Base-by-base conservation (phyloP, 2,113 vertebrate species). In the Micromys minutus region DNA sequence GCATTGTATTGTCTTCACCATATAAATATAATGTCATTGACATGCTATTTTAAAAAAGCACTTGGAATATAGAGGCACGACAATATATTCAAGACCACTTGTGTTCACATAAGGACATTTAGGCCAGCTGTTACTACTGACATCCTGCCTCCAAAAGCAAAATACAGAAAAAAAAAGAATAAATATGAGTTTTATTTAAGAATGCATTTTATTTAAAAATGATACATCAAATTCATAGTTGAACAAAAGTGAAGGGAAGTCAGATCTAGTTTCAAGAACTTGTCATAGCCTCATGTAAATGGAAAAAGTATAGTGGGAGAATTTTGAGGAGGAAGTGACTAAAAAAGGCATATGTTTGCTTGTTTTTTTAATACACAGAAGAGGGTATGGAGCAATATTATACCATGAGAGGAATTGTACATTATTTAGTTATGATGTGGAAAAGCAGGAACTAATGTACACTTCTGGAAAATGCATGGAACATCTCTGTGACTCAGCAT, bases 311-410 rank as follows among this genome's bases (percentile, higher is more conserved):
- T 24, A 47, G 19, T 57, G 36, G 29, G 67, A 83, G 9, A 57
- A 34, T 24, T n/a, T 79, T 3, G 1, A 8, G 31, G n/a, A 19
- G 4, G 5, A 24, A 26, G 4, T 29, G 10, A 47, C 1, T 36
- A 3, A 21, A 74, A 7, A 87, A 93, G 74, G 39, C 36, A 7
- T 4, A 26, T n/a, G 6, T 2, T 89, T n/a, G n/a, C n/a, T n/a
- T n/a, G n/a, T n/a, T 80, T 34, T 3, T n/a, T 15, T 45, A 67
- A 86, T 34, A 10, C 15, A 93, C 11, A 95, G n/a, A 17, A 42
- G 76, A 72, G 1, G 3, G 19, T 31, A 45, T 42, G 10, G 26
- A 81, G 3, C 45, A 87, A 52, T 52, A 52, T 21, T 13, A 29
- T 4, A 0, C 16, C 1, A 22, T 55, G 50, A 79, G 47, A 36